Evolutionary conservation across 2,888 invertebrate species (phyloP), one percentile per base, ranked within the genome.

Genomic region (Dermolepida albohirtum): DNA sequence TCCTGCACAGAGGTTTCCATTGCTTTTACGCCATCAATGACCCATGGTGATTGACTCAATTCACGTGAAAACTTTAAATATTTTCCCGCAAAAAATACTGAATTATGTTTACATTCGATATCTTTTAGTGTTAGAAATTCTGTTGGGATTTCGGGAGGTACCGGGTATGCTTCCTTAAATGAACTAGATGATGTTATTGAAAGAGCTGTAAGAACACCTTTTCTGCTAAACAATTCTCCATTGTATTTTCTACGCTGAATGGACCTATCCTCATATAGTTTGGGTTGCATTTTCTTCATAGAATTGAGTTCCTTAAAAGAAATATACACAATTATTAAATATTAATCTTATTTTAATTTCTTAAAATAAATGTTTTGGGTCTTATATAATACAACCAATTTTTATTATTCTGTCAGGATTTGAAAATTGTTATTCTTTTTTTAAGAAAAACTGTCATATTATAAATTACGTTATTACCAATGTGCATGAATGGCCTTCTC

Each of bases 11-110:
- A 97, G n/a, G 91, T 89, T 73, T 92, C 91, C 86, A 93, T 89
- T 73, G 92, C 89, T 63, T 93, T 87, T 71, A 89, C 87, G 0
- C 96, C 95, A 73, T 92, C 89, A 64, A 96, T 85, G 64, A 96
- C 82, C 97, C 98, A 98, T 0, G 98, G 98, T 0, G 97, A 96
- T 85, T 99, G 98, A 59, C 96, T 93, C 29, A 99, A 83, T 71
- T 88, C 85, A 55, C 98, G 87, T 2, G 93, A 93, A 78, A 90
- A 89, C 82, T 97, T 97, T 73, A 91, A 88, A 81, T 98, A 97
- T 63, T 96, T 84, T 76, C 93, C 85, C 82, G 85, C 93, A 63
- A 94, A 78, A 79, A 87, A 92, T 29, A 90, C 78, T 10, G 91
- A 87, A 67, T 86, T 85, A 74, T 90, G 89, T 2, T 81, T 80